Base-by-base conservation (phyloP, 2,797 vertebrate species). In the Alfaro cultratus region DNA sequence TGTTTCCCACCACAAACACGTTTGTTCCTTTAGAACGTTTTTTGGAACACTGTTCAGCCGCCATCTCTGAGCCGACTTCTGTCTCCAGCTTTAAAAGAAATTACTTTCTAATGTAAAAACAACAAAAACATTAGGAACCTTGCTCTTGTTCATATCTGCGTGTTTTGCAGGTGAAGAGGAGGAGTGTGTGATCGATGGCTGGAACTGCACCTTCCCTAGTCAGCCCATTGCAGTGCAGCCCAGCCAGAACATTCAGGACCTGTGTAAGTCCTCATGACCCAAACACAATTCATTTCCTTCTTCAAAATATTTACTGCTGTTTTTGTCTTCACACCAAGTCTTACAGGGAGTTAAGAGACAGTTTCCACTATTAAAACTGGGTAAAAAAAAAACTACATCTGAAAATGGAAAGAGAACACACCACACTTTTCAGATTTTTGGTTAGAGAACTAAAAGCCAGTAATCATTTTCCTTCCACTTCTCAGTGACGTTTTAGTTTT, bases 181-280 rank as follows among this genome's bases (percentile, higher is more conserved):
- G 4, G 94, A 94, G 26, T 96, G 96, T 34, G 87, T 94, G 72
- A 96, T 97, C 1, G 96, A 97, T 0, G 96, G 96, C 1, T 98
- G 98, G 98, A 94, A 99, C 87, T 99, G 98, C 90, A 97, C 96
- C 57, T 98, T 99, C 84, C 96, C 97, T 7, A 96, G 91, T 84
- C 97, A 97, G 29, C 89, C 91, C 1, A 93, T 96, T 0, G 77
- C 83, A 6, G 95, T 98, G 78, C 96, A 96, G 49, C 92, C 94
- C 53, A 97, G 96, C 89, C 85, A 78, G 86, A 99, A 99, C 73
- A 86, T 89, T 0, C 95, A 98, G 83, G 94, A 94, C 45, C 93
- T 96, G 46, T 92, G 98, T 99, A 92, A 97, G 98, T 95, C 7
- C 11, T 18, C 34, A 31, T 29, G 45, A 45, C 46, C 16, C 70